phyloP scores from a whole-genome alignment of 2,888 invertebrate genomes.

The Metopia argyrocephala region DNA sequence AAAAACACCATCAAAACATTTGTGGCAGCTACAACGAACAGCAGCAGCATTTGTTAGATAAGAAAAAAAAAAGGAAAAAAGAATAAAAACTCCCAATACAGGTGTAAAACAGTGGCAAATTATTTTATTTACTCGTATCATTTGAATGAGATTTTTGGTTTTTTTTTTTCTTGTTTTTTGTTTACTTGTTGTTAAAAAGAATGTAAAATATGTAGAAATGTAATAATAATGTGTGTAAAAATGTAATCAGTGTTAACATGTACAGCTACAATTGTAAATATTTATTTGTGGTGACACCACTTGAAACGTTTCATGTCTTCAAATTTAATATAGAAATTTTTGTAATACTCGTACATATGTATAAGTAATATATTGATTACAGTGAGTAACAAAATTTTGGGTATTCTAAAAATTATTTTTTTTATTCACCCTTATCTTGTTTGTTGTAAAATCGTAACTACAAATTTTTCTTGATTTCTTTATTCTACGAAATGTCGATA shows the following conservation, averaged over 20 bases:
- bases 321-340: background rate
- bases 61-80: background rate
- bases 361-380: background rate
- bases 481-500: too few species aligned
- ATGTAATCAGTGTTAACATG: conserved; percentile 35
- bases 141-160: background rate
- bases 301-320: background rate
- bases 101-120: conserved; percentile 61
- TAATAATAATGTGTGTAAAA: conserved; percentile 21
- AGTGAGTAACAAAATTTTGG: background rate
- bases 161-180: background rate
- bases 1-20: background rate
- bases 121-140: conserved; percentile 36
- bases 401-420: too few species aligned
- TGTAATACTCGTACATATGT: too few species aligned
- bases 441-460: too few species aligned
- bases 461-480: too few species aligned
- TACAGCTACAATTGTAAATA: conserved; percentile 18
- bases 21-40: background rate
- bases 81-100: conserved; percentile 27
- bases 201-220: conserved; percentile 40
- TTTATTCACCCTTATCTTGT: too few species aligned
- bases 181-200: conserved; percentile 8
- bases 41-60: background rate
- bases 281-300: conserved; percentile 35